Conservation (phyloP, 2,113 vertebrate genomes). For the Seriola quinqueradiata region DNA sequence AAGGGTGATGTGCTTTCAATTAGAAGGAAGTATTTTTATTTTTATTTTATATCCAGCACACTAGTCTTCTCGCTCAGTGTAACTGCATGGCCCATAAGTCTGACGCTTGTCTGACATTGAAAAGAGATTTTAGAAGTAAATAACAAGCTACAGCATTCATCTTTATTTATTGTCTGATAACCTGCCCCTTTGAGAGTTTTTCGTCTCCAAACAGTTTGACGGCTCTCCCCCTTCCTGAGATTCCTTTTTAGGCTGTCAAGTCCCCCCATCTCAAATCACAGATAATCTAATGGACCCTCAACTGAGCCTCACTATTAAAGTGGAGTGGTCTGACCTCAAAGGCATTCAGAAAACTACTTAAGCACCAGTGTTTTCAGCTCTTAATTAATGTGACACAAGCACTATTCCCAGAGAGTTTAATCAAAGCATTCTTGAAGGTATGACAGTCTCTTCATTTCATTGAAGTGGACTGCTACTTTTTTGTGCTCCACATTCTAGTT, state of each 20-base stretch:
- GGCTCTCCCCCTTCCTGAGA: not conserved
- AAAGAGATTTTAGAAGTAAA: constrained; percentile 44
- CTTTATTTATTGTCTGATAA: constrained; percentile 38
- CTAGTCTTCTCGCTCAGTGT: not conserved
- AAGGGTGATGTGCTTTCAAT: constrained; percentile 68
- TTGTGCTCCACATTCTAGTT: not conserved
- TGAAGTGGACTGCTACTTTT: constrained; percentile 1
- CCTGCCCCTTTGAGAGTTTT: constrained; percentile 25
- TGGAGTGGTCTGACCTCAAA: constrained; percentile 60
- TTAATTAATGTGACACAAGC: constrained; percentile 64
- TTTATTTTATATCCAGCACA: not conserved
- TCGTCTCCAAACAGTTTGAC: not conserved
- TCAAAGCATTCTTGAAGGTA: constrained; percentile 64
- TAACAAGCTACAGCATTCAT: constrained; percentile 9
- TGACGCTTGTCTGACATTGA: constrained; percentile 27
- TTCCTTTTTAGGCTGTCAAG: constrained; percentile 27
- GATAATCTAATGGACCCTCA: constrained; percentile 63
- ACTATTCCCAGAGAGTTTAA: constrained; percentile 41
- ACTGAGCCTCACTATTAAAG: constrained; percentile 37
- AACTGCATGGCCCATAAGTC: not conserved
- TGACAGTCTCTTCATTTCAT: constrained; percentile 33
- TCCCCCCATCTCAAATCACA: constrained; percentile 58
- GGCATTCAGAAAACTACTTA: constrained; percentile 49
- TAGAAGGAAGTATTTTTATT: constrained; percentile 44
- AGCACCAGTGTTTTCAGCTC: constrained; percentile 58